Conservation (phyloP, 2,888 invertebrate genomes). For the Stenodera caucasica region DNA sequence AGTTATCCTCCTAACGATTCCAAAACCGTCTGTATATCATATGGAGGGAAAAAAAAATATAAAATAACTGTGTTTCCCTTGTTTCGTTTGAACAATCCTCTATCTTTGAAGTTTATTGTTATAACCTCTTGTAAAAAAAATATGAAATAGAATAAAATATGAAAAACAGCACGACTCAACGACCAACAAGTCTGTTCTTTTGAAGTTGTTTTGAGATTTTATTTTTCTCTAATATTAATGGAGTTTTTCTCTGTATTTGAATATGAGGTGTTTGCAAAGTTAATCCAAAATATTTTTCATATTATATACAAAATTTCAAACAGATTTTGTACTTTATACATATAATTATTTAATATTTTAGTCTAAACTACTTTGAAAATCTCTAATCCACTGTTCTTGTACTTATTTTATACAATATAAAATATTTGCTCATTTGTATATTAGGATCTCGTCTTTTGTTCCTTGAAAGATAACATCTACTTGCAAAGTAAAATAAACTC, state of each 20-base stretch:
- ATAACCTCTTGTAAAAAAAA: background rate
- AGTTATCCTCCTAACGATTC: background rate
- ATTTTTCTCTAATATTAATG: background rate
- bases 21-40: background rate
- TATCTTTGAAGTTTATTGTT: conserved; percentile 3
- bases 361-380: background rate
- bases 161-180: background rate
- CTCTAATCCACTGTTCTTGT: background rate
- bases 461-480: too few species aligned
- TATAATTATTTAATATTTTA: background rate
- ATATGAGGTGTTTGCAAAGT: background rate
- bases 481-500: too few species aligned
- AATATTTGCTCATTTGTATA: background rate
- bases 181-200: background rate
- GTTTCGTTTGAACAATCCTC: background rate
- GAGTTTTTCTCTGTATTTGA: background rate
- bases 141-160: background rate
- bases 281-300: background rate
- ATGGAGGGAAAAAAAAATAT: background rate
- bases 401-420: background rate
- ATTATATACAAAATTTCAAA: too few species aligned
- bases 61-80: background rate
- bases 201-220: background rate
- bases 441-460: too few species aligned
- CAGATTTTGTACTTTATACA: too few species aligned